phyloP scores from a whole-genome alignment of 2,113 vertebrate genomes.

The Barnardius zonarius region DNA sequence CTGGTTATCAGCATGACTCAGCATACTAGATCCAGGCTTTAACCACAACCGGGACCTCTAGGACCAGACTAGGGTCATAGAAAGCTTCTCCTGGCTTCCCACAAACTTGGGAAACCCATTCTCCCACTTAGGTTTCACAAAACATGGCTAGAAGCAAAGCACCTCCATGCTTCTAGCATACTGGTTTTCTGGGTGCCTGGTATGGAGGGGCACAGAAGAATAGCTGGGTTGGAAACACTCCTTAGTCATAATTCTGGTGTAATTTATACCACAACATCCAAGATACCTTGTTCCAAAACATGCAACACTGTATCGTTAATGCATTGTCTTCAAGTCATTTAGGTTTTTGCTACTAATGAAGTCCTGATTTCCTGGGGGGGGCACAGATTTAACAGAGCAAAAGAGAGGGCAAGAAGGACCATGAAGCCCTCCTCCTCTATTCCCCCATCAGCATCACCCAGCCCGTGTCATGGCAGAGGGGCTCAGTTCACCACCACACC shows the following conservation, averaged over 20 bases:
- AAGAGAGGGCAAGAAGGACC: background rate
- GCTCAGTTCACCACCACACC: background rate
- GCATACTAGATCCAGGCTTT: background rate
- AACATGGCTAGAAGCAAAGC: background rate
- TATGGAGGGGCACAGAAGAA: background rate
- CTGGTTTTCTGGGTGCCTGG: background rate
- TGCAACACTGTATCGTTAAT: background rate
- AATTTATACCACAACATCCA: background rate
- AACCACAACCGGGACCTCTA: background rate
- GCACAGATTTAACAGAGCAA: background rate
- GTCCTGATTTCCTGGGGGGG: background rate
- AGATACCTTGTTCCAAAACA: background rate
- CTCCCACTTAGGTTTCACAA: background rate
- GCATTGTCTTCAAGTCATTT: background rate
- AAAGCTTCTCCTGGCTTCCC: background rate
- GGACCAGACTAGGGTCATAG: background rate
- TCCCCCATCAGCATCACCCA: background rate
- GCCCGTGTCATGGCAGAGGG: rapidly evolving
- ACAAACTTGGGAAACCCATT: background rate
- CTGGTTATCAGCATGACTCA: background rate
- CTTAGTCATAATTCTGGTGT: background rate
- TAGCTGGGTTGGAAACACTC: background rate
- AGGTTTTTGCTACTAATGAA: background rate
- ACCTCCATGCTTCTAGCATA: background rate
- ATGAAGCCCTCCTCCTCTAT: background rate